Evolutionary conservation across 2,113 vertebrate genomes (phyloP).

Genomic region (Osmerus eperlanus): DNA sequence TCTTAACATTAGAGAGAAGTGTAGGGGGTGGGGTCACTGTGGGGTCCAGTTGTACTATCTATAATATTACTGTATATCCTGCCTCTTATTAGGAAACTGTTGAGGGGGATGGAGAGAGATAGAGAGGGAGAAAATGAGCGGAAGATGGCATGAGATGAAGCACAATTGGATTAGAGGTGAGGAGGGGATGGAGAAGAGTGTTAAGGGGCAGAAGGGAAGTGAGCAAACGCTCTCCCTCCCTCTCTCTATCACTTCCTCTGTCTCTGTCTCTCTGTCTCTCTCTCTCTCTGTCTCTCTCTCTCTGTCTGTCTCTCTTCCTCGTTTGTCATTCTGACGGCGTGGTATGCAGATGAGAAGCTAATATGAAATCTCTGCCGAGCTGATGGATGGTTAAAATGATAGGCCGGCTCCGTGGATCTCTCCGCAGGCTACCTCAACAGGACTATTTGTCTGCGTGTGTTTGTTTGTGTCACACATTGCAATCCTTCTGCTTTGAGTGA

Average conservation of each 20-base stretch:
- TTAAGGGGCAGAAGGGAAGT: conserved; percentile 47
- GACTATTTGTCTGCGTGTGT: background rate
- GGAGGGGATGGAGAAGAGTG: conserved; percentile 11
- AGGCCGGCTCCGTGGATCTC: conserved; percentile 56
- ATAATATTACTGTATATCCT: no score
- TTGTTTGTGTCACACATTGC: conserved; percentile 4
- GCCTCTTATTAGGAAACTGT: background rate
- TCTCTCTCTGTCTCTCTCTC: background rate
- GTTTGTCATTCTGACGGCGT: conserved; percentile 69
- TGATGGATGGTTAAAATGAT: conserved; percentile 70
- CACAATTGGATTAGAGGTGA: no score
- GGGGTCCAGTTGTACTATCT: no score
- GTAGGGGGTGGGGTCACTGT: background rate
- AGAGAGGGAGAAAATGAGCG: background rate
- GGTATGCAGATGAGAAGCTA: conserved; percentile 70
- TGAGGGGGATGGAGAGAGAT: background rate
- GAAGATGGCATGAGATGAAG: background rate
- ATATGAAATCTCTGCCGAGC: conserved; percentile 69
- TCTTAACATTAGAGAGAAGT: background rate
- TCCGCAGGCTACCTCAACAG: conserved; percentile 41
- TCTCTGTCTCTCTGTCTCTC: conserved; percentile 24
- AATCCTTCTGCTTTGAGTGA: no score
- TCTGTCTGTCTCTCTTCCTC: conserved; percentile 25
- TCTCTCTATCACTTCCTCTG: conserved; percentile 36
- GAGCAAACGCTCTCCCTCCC: background rate